phyloP scores from a whole-genome alignment of 1,140 invertebrate species.

The Panulirus ornatus region DNA sequence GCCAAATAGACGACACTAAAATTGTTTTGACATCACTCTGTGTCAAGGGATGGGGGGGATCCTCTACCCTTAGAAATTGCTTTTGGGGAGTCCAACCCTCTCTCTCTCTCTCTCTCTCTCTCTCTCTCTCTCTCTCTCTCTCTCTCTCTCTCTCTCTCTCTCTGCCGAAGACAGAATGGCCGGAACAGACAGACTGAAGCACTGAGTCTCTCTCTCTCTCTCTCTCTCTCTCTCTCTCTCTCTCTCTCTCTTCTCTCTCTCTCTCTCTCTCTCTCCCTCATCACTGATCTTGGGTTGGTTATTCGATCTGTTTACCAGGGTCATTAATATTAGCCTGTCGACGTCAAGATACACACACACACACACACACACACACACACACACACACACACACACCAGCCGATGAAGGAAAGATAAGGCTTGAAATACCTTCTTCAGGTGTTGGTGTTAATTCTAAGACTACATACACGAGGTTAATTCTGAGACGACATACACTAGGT shows the following conservation, averaged over 20 bases:
- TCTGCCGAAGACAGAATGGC: too few species aligned
- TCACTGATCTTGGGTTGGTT: neutral
- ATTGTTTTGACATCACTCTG: too few species aligned
- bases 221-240: neutral
- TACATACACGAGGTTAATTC: too few species aligned
- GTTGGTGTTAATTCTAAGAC: neutral
- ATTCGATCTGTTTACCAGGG: neutral
- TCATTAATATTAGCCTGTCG: neutral
- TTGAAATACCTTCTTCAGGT: neutral
- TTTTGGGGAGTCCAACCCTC: too few species aligned
- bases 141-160: too few species aligned
- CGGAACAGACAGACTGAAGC: neutral
- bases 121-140: too few species aligned
- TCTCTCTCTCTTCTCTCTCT: neutral
- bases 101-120: too few species aligned
- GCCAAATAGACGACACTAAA: too few species aligned
- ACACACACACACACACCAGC: constrained; percentile 2
- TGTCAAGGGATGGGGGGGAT: too few species aligned
- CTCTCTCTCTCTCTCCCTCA: neutral
- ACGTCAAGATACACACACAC: neutral
- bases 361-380: constrained; percentile 7
- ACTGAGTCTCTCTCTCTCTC: neutral
- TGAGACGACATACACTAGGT: too few species aligned
- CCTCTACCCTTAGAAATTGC: too few species aligned
- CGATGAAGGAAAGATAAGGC: neutral